phyloP scores from a whole-genome alignment of 2,797 vertebrate species.

The Paramormyrops hopkinsi region DNA sequence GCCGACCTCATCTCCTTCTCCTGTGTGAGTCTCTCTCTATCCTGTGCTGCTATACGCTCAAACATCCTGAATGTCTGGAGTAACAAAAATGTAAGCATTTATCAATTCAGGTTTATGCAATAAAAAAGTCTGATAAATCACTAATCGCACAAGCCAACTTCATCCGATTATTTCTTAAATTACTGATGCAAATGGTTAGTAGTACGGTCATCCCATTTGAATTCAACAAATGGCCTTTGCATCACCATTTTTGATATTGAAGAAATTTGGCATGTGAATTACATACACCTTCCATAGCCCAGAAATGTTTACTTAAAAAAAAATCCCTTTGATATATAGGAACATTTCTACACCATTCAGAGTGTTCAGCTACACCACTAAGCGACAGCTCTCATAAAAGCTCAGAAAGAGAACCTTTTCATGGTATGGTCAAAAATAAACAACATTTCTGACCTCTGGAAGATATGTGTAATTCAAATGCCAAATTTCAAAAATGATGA shows the following conservation, averaged over 20 bases:
- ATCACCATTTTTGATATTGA: background rate
- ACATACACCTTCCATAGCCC: background rate
- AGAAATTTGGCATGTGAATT: background rate
- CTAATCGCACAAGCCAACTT: background rate
- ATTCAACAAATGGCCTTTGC: background rate
- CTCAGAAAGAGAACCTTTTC: background rate
- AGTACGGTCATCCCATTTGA: background rate
- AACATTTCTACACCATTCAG: background rate
- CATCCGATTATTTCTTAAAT: background rate
- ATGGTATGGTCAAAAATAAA: background rate
- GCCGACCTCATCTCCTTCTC: constrained; percentile 54
- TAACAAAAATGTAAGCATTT: background rate
- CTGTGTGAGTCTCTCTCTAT: constrained; percentile 69
- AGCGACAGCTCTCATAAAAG: background rate
- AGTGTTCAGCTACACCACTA: background rate
- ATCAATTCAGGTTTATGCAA: background rate
- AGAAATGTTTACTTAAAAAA: background rate
- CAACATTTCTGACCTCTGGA: background rate
- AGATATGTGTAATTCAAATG: background rate
- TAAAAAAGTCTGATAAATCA: background rate
- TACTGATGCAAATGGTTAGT: background rate
- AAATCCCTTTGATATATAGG: background rate
- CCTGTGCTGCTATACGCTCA: constrained; percentile 76
- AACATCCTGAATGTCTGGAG: constrained; percentile 77
- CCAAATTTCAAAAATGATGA: background rate